Evolutionary conservation across 2,888 invertebrate species (phyloP).

Genomic region (Timandra comae): DNA sequence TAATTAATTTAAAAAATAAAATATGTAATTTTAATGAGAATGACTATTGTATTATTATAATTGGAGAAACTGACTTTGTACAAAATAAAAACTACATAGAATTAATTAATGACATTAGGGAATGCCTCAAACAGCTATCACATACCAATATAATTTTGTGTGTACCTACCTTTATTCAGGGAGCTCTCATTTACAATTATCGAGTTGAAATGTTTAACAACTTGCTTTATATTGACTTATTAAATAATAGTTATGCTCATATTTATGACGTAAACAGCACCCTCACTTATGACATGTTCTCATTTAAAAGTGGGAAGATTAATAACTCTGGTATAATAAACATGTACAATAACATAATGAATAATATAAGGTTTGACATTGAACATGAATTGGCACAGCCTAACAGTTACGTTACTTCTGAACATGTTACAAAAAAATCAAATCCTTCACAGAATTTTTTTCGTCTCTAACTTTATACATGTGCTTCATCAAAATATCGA

Average conservation of each 20-base stretch:
- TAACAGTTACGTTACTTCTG: background rate
- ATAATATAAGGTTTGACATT: background rate
- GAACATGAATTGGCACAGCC: background rate
- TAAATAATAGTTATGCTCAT: constrained; percentile 7
- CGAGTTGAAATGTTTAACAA: constrained; percentile 8
- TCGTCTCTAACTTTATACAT: background rate
- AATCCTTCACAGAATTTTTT: background rate
- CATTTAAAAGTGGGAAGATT: constrained; percentile 3
- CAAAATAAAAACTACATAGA: too few relatives aligned
- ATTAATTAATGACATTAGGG: too few relatives aligned
- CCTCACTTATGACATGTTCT: constrained; percentile 4
- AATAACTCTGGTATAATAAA: constrained; percentile 3
- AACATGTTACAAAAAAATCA: background rate
- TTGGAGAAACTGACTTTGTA: too few relatives aligned
- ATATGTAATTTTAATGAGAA: constrained; percentile 2
- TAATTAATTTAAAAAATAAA: constrained; percentile 2
- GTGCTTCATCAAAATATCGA: background rate
- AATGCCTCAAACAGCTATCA: too few relatives aligned
- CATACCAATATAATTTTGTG: too few relatives aligned
- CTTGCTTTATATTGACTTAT: constrained; percentile 2
- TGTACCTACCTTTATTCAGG: constrained; percentile 4
- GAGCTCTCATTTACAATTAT: constrained; percentile 6
- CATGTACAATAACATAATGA: constrained; percentile 2
- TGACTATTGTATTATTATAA: too few relatives aligned
- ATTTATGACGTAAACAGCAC: constrained; percentile 5